Evolutionary conservation across 2,113 vertebrate species (phyloP).

Genomic region (Clarias batrachus): DNA sequence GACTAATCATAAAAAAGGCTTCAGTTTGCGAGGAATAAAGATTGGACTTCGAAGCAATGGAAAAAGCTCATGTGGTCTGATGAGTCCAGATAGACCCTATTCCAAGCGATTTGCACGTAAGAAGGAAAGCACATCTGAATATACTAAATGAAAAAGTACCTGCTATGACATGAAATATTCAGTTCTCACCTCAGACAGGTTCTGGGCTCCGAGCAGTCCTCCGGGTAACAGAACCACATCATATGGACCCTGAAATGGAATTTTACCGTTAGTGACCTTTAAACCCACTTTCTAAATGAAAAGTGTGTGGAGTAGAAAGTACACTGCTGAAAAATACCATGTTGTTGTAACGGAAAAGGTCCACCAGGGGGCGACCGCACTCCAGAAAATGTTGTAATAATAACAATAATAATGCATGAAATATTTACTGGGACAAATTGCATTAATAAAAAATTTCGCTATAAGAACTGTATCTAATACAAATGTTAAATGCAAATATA

Average conservation of each 20-base stretch:
- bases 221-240: slow-evolving; percentile 93
- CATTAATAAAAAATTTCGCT: neutral
- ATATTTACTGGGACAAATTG: neutral
- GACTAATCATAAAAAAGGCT: too few relatives aligned
- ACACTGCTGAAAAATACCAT: neutral
- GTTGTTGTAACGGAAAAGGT: neutral
- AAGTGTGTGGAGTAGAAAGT: neutral
- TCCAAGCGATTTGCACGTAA: too few relatives aligned
- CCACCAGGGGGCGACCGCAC: slow-evolving; percentile 41
- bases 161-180: too few relatives aligned
- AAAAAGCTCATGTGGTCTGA: too few relatives aligned
- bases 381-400: neutral
- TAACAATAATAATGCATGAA: neutral
- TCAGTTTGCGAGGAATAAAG: too few relatives aligned
- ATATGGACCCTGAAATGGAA: slow-evolving; percentile 83
- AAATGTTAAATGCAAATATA: neutral
- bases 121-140: too few relatives aligned
- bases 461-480: neutral
- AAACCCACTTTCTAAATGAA: neutral
- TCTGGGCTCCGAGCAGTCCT: slow-evolving; percentile 90
- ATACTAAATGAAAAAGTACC: too few relatives aligned
- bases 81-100: too few relatives aligned
- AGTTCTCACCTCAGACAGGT: slow-evolving; percentile 86
- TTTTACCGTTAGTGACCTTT: neutral
- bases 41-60: too few relatives aligned